Evolutionary conservation across 2,797 vertebrate genomes (phyloP), one percentile per base, ranked within the genome.

Genomic region (Artibeus jamaicensis): DNA sequence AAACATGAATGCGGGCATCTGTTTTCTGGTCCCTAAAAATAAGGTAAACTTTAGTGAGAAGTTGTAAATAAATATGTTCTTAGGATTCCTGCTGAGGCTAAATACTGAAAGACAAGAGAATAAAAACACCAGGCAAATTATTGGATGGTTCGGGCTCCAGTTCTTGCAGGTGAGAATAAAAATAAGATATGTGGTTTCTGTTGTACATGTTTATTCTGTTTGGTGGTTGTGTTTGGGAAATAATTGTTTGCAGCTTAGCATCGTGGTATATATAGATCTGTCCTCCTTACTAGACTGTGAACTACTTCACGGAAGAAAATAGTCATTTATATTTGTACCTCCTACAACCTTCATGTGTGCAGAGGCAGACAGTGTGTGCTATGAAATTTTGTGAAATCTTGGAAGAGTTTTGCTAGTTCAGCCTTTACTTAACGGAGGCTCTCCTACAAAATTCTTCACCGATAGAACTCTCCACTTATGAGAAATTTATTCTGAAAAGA

Each of bases 401-500:
- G 48, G 24, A 68, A 88, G 44, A 83, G 3, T 79, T 93, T 68
- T 94, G 2, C 29, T 55, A 14, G 48, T 32, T 87, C 18, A 57
- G 3, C n/a, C 53, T 95, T 73, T 74, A 46, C 24, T 89, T 55
- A 32, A 62, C 74, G 39, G 32, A 83, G 53, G 0, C 9, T 50
- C 39, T 89, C 77, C 32, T 12, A 0, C 79, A 76, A 39, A 71
- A 68, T 79, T 85, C n/a, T 86, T 86, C 42, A 55, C 55, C 32
- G 2, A 29, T 46, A 11, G 50, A 87, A 55, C 62, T 91, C 29
- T 84, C 55, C n/a, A 71, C 42, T 95, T 68, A 76, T 10, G 9
- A 95, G 44, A n/a, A 84, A 73, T 16, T 92, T 48, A 62, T n/a
- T 86, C 81, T 85, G 3, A 77, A 82, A 96, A 55, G 19, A 50